These are phyloP conservation scores for Drosophila simulans DNA, from an alignment of 1,140 invertebrate genomes.

Conservation along the genomic window DNA sequence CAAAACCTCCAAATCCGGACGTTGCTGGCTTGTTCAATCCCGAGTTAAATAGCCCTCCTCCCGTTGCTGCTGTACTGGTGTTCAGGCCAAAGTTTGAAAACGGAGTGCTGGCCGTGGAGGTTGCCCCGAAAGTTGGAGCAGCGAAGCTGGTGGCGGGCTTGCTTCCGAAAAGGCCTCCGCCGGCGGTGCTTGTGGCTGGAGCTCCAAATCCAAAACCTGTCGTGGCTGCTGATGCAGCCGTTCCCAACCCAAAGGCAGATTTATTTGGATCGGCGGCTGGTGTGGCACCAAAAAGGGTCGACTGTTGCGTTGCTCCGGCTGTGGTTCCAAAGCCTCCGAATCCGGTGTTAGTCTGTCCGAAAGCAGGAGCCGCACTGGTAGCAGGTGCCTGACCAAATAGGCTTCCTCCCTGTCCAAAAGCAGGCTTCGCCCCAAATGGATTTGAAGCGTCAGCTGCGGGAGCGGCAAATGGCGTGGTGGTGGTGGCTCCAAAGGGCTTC, in stretches of 20 bases:
- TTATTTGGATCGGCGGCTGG: constrained; percentile 86
- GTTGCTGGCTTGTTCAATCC: constrained; percentile 85
- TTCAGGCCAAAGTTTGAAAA: constrained; percentile 71
- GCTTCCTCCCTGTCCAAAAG: constrained; percentile 77
- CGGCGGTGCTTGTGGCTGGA: constrained; percentile 73
- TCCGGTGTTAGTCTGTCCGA: constrained; percentile 76
- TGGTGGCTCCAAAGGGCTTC: constrained; percentile 86
- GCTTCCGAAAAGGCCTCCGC: constrained; percentile 70
- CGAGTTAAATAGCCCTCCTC: constrained; percentile 86
- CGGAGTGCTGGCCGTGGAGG: constrained; percentile 67
- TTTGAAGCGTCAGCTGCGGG: constrained; percentile 85
- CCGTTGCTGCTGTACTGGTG: constrained; percentile 74
- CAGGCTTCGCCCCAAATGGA: constrained; percentile 83
- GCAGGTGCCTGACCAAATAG: constrained; percentile 76
- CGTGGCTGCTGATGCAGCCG: constrained; percentile 80
- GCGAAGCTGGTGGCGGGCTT: constrained; percentile 85
- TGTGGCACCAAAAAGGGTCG: constrained; percentile 84
- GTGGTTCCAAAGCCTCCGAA: constrained; percentile 84
- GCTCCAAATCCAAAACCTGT: constrained; percentile 85
- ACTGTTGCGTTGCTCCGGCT: constrained; percentile 76
- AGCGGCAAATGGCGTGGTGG: constrained; percentile 87
- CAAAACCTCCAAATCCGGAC: constrained; percentile 84
- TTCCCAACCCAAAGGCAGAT: constrained; percentile 85
- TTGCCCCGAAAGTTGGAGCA: constrained; percentile 72
- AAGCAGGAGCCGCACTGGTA: constrained; percentile 80